These are phyloP conservation scores for Leucophenga varia DNA, from an alignment of 1,140 invertebrate species.

Conservation along the genomic window DNA sequence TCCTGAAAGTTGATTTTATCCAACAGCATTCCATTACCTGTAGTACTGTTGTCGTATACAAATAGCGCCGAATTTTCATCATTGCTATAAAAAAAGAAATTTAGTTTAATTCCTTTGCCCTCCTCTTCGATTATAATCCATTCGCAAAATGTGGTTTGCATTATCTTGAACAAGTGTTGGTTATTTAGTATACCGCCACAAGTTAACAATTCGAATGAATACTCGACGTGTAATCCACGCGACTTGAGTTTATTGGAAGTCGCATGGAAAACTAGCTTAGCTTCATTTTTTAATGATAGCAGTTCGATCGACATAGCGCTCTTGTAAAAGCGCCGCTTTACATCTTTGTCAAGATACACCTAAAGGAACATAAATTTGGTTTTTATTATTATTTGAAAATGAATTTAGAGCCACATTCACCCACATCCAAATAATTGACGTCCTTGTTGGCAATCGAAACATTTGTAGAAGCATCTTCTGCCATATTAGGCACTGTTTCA, in stretches of 20 bases:
- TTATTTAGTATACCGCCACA: constrained; percentile 72
- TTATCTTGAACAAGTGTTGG: accelerated
- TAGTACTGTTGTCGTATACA: too few species aligned
- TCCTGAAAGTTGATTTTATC: too few species aligned
- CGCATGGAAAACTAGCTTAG: constrained; percentile 68
- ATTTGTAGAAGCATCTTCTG: not conserved
- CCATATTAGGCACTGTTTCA: constrained; percentile 14
- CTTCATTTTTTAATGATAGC: constrained; percentile 69
- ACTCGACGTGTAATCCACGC: constrained; percentile 65
- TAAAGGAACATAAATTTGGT: constrained; percentile 46
- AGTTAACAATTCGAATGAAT: constrained; percentile 32
- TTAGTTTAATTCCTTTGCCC: too few species aligned
- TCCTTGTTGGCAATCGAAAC: too few species aligned
- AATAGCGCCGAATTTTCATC: too few species aligned
- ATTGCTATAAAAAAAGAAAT: too few species aligned
- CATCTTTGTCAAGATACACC: constrained; percentile 26
- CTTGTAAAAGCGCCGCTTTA: constrained; percentile 23
- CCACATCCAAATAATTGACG: constrained; percentile 27
- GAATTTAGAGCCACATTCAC: not conserved
- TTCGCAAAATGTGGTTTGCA: constrained; percentile 57
- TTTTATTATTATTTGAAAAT: constrained; percentile 37
- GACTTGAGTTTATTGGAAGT: constrained; percentile 57
- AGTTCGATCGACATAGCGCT: constrained; percentile 7
- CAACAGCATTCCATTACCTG: too few species aligned
- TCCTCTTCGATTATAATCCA: constrained; percentile 75